Base-by-base conservation (phyloP, 2,888 invertebrate species). In the Strigamia crassipes region DNA sequence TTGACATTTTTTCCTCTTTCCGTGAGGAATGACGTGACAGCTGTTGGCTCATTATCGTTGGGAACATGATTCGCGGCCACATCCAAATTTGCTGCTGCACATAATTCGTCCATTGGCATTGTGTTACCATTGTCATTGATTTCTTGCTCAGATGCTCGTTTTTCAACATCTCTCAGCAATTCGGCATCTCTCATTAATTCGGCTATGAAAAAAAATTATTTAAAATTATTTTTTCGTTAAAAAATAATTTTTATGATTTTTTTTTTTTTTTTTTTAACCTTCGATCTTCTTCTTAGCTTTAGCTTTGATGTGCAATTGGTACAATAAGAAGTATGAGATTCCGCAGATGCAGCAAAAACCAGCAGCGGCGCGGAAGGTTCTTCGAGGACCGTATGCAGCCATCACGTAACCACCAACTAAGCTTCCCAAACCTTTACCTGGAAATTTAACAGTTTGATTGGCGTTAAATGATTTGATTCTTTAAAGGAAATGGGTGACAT, bases 321-420 rank as follows among this genome's bases (percentile, higher is more conserved):
- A 93, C 21, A 94, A 86, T 0, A 93, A 85, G 0, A 92, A 92
- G 84, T 94, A 94, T 4, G 91, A 87, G 5, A 92, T 89, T 31
- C 94, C 94, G 21, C 93, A 92, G 0, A 92, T 89, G 82, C 93
- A 92, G 0, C 94, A 93, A 77, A 92, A 89, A 0, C 93, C 88
- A 0, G 94, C 94, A 93, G 94, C 94, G 84, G 93, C 91, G 18
- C 93, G 90, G 87, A 94, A 95, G 0, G 94, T 92, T 86, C 93
- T 91, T 82, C 94, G 89, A 8, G 94, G 94, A 0, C 94, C 94
- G 73, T 93, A 90, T 81, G 92, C 91, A 0, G 92, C 92, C 84
- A 94, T 94, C 13, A 94, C 89, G 18, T 93, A 90, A 73, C 94
- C 94, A 23, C 94, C 94, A 9, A 92, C 90, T 84, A 94, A 94